A percentile compares a stretch with the other conserved stretches of the same genome.
Conservation (phyloP, 2,113 vertebrate genomes). For the Sigmodon hispidus region DNA sequence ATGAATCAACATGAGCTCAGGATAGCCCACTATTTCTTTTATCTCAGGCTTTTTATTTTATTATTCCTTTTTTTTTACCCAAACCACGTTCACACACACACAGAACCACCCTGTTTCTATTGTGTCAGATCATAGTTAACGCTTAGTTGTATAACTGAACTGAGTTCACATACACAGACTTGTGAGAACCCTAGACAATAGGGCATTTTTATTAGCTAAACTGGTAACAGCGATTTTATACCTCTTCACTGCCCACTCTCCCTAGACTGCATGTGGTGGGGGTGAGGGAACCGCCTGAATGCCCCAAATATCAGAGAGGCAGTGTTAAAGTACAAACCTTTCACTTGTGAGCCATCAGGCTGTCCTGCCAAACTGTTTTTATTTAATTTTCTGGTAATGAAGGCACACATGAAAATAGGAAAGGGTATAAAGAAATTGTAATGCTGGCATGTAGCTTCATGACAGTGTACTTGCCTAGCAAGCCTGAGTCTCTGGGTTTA, state of each 20-base stretch:
- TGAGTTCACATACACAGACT: neutral
- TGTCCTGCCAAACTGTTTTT: constrained; percentile 43
- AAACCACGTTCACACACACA: neutral
- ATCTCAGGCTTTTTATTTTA: constrained; percentile 19
- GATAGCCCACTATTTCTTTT: neutral
- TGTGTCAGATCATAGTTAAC: neutral
- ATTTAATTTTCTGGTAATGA: constrained; percentile 55
- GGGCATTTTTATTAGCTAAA: neutral
- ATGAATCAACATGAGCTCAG: neutral
- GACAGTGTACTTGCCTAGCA: neutral
- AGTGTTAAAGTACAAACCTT: neutral
- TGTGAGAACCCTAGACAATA: neutral
- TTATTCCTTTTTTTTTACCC: neutral
- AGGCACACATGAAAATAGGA: neutral
- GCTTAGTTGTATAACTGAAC: constrained; percentile 42
- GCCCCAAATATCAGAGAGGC: neutral
- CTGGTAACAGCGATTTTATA: neutral
- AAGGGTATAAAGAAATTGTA: neutral
- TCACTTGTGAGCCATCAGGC: neutral
- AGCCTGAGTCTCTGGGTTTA: neutral
- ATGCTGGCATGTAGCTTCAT: neutral
- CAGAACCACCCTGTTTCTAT: neutral
- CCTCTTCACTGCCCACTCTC: neutral
- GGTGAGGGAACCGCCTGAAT: neutral
- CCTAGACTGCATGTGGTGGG: neutral